Evolutionary conservation across 2,888 invertebrate species (phyloP).

Genomic region (Liodrosophila aerea): DNA sequence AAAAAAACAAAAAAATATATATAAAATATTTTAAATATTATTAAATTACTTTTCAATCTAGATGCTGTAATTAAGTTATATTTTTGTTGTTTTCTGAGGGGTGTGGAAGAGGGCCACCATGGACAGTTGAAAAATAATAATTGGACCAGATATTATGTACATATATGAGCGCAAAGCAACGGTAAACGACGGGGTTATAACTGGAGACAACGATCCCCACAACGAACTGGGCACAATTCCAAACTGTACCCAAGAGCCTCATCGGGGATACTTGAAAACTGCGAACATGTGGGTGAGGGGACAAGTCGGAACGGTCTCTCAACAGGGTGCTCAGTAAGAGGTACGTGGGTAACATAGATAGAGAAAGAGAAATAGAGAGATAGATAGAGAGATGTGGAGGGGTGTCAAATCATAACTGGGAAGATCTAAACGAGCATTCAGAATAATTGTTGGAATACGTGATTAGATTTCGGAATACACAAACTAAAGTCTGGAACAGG

Average conservation of each 20-base stretch:
- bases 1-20: constrained; percentile 47
- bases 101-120: constrained; percentile 36
- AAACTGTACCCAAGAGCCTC: constrained; percentile 19
- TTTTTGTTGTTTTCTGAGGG: constrained; percentile 5
- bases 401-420: constrained; percentile 60
- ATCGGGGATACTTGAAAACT: constrained; percentile 27
- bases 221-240: constrained; percentile 23
- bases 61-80: constrained; percentile 58
- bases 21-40: constrained; percentile 38
- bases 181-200: constrained; percentile 36
- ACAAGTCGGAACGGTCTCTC: constrained; percentile 44
- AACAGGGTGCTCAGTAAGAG: constrained; percentile 19
- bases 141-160: constrained; percentile 11
- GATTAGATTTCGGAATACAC: constrained; percentile 29
- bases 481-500: constrained; percentile 35
- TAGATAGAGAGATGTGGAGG: constrained; percentile 17
- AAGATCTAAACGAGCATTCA: constrained; percentile 51
- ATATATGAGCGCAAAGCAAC: constrained; percentile 46
- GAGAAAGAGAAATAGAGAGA: constrained; percentile 24
- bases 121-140: constrained; percentile 46
- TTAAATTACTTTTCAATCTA: constrained; percentile 38
- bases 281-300: constrained; percentile 19
- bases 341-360: constrained; percentile 23
- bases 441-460: constrained; percentile 17
- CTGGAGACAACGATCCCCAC: constrained; percentile 25